These are phyloP conservation scores for Tiliacea citrago DNA, from an alignment of 2,888 invertebrate genomes.

Conservation along the genomic window DNA sequence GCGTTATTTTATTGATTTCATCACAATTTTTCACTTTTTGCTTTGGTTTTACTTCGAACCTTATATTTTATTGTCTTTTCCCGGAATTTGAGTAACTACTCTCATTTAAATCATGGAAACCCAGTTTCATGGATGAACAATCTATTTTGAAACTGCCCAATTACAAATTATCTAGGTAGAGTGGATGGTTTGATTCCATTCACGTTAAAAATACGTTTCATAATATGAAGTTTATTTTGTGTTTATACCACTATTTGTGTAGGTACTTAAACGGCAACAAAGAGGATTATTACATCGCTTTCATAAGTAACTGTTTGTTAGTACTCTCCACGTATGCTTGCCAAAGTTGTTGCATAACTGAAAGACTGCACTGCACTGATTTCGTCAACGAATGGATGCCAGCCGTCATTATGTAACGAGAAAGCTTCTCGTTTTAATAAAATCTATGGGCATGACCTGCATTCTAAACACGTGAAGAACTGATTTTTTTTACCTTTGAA, in stretches of 20 bases:
- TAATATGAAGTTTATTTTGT: constrained; percentile 1
- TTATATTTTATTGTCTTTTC: constrained; percentile 30
- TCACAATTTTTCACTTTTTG: background rate
- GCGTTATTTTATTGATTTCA: constrained; percentile 10
- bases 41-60: constrained; percentile 8
- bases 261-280: constrained; percentile 14
- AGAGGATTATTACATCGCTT: constrained; percentile 50
- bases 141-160: background rate
- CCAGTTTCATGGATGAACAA: background rate
- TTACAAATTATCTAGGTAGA: background rate
- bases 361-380: constrained; percentile 83
- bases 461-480: constrained; percentile 45
- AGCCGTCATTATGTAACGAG: constrained; percentile 84
- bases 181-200: background rate
- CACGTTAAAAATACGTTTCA: background rate
- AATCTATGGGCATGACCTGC: constrained; percentile 68
- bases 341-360: constrained; percentile 78
- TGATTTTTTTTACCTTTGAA: background rate
- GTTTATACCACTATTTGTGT: background rate
- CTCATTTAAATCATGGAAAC: constrained; percentile 15
- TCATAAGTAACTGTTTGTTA: constrained; percentile 48
- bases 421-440: constrained; percentile 81
- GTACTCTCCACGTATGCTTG: constrained; percentile 75
- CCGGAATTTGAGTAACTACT: background rate
- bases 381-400: constrained; percentile 84